Evolutionary conservation across 2,797 vertebrate genomes (phyloP), one percentile per base, ranked within the genome.

Genomic region (Naso thynnoides): DNA sequence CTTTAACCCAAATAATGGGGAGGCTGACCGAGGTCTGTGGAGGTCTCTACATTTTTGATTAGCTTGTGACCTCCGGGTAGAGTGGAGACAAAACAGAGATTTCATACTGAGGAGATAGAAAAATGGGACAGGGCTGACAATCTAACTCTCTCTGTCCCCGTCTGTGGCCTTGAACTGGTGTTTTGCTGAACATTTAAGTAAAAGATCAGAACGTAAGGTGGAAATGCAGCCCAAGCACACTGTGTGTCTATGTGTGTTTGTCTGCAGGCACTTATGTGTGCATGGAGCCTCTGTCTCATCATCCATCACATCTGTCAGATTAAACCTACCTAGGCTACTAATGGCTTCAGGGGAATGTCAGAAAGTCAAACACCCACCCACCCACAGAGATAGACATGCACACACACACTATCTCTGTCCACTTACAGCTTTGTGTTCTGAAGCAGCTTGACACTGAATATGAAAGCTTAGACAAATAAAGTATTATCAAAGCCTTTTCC

Each of bases 1-100:
- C 83, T 86, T 87, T 88, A 93, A 88, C 87, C 92, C 86, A 89
- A 91, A 94, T 90, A 92, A 92, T 86, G 77, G 82, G 73, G 77
- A 83, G 84, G 57, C 70, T 77, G 79, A 81, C 86, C 86, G 65
- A 88, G 80, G 88, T 82, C 88, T 87, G 68, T 45, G 49, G 78
- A 88, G 86, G 90, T 87, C 84, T 75, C 36, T 73, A 76, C 74
- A 84, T 84, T 88, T 87, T 81, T 87, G 78, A 88, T 89, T 86
- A 87, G 76, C 67, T 80, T 9, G 8, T 81, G 82, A 86, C 86
- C 87, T 83, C 71, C 1, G 60, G 73, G 54, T 52, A 63, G 71
- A 84, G 74, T 8, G 29, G 64, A 72, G 57, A 85, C 68, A 73
- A 69, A 69, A 61, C 58, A 79, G 42, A 73, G 68, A 84, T 78